A percentile compares a stretch with the other conserved stretches of the same genome.
These are phyloP conservation scores for Moxostoma hubbsi DNA, from an alignment of 2,797 vertebrate species.

Conservation along the genomic window DNA sequence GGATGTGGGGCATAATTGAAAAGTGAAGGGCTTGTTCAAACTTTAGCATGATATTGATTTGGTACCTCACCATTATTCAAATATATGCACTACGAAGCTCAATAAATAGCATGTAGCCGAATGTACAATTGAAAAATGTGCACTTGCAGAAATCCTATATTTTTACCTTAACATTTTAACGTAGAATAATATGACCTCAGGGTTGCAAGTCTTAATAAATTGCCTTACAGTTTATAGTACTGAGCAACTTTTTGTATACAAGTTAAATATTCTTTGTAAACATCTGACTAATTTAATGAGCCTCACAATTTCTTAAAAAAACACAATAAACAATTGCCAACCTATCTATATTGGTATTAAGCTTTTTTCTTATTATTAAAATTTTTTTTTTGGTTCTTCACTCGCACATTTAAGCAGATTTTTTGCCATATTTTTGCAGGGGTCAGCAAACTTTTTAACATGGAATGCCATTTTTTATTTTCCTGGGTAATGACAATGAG, in stretches of 20 bases:
- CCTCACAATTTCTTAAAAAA: conserved; percentile 17
- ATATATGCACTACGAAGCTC: conserved; percentile 25
- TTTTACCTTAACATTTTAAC: no score
- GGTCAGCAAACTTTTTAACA: no score
- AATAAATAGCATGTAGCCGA: not conserved
- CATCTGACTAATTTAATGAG: conserved; percentile 24
- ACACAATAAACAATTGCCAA: not conserved
- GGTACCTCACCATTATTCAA: not conserved
- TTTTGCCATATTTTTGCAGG: no score
- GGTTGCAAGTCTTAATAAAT: conserved; percentile 37
- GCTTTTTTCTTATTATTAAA: no score
- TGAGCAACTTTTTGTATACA: not conserved
- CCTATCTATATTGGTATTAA: not conserved
- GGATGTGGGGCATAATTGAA: not conserved
- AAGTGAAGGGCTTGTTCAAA: not conserved
- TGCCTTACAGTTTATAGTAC: conserved; percentile 35
- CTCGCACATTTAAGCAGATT: no score
- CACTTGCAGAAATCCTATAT: conserved; percentile 8
- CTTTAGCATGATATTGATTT: not conserved
- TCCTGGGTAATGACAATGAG: no score
- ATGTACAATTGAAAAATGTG: not conserved
- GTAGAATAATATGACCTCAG: conserved; percentile 29
- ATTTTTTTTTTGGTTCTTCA: no score
- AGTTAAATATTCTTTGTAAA: conserved; percentile 3
- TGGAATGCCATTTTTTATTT: no score